These are phyloP conservation scores for Tyria jacobaeae DNA, from an alignment of 2,888 invertebrate genomes.

Conservation along the genomic window DNA sequence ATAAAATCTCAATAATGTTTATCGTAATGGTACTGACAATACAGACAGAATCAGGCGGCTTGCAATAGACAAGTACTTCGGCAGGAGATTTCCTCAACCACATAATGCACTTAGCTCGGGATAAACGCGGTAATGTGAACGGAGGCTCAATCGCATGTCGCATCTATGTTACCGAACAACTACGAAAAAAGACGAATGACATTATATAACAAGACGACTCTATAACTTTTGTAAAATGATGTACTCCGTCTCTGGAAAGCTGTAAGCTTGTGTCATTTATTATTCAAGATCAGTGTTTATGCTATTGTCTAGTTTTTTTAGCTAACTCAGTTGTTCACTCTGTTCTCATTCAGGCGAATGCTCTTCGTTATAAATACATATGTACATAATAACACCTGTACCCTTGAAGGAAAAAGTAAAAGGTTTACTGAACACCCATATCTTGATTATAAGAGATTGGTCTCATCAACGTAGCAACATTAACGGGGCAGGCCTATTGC, in stretches of 20 bases:
- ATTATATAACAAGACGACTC: too few species aligned
- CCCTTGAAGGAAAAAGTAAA: too few species aligned
- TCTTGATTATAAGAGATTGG: too few species aligned
- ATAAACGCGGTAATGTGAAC: constrained; percentile 59
- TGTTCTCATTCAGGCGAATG: too few species aligned
- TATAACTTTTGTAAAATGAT: too few species aligned
- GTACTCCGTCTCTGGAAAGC: too few species aligned
- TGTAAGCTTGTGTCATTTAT: background rate
- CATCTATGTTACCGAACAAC: constrained; percentile 24
- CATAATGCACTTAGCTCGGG: constrained; percentile 66
- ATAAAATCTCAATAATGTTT: constrained; percentile 1
- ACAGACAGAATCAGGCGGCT: constrained; percentile 37
- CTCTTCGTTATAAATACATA: too few species aligned
- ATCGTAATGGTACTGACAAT: constrained; percentile 20
- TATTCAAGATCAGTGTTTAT: background rate
- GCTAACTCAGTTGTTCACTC: too few species aligned
- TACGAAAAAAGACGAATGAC: background rate
- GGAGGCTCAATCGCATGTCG: constrained; percentile 41
- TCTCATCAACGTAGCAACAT: too few species aligned
- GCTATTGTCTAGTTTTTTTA: background rate
- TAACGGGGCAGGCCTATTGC: too few species aligned
- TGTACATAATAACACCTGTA: too few species aligned
- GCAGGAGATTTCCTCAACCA: constrained; percentile 62
- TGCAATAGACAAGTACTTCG: constrained; percentile 57
- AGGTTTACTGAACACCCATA: too few species aligned